Base-by-base conservation (phyloP, 2,113 vertebrate species). In the Picathartes gymnocephalus region DNA sequence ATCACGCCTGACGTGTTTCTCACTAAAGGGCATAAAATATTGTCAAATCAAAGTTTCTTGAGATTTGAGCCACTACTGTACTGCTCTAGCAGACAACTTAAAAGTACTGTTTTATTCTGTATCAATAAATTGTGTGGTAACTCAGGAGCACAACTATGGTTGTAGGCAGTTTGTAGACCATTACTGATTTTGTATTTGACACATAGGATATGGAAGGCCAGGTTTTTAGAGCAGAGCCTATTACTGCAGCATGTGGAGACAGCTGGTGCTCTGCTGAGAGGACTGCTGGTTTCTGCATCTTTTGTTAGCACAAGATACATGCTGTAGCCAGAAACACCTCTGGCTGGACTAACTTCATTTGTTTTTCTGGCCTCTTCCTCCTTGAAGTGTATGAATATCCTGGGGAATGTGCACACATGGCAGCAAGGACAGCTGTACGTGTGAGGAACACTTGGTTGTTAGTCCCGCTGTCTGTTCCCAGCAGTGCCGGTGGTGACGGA, bases 321-420 rank as follows among this genome's bases (percentile, higher is more conserved):
- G 35, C 73, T 97, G 87, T 86, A 96, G 95, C 96, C 96, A 97
- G 97, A 96, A 97, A 97, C 94, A 96, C 93, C 91, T 96, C 97
- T 95, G 92, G 70, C 77, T 97, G 96, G 94, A 96, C 91, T 92
- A 86, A 87, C 77, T 94, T 94, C 56, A 81, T 88, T 83, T 94
- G 30, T 91, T 96, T 95, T 92, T 96, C 86, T 97, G 96, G 90
- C 90, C 92, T 74, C 53, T 96, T 91, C 48, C n/a, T 95, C 60
- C 91, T 92, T 89, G 85, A 95, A 95, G 28, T 28, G 42, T 53
- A 42, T 78, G 87, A 54, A 54, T 81, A 72, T 94, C 94, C 94
- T 71, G 74, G 69, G 74, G 80, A 93, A 96, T 44, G 78, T 45
- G 81, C 93, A 88, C 88, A 94, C 87, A 94, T 54, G 79, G 69